These are phyloP conservation scores for Alauda arvensis DNA, from an alignment of 2,797 vertebrate species.

Conservation along the genomic window DNA sequence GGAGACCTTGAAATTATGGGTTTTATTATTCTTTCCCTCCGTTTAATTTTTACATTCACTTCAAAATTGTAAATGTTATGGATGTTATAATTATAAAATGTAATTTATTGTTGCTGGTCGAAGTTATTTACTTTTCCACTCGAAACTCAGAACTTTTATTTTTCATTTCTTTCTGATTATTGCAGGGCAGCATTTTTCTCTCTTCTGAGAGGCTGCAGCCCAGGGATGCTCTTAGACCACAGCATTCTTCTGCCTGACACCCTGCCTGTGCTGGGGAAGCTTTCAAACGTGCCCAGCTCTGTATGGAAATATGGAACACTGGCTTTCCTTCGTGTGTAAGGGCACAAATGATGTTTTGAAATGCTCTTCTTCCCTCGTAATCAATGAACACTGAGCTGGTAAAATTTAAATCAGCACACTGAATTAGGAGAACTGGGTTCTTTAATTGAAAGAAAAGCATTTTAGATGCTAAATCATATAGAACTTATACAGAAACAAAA, in stretches of 20 bases:
- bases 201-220: neutral
- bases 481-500: neutral
- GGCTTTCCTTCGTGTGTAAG: neutral
- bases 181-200: neutral
- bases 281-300: neutral
- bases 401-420: neutral
- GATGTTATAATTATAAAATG: neutral
- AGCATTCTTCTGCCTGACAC: neutral
- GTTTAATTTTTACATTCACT: slow-evolving; percentile 31
- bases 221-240: neutral
- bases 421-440: neutral
- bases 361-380: neutral
- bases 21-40: slow-evolving; percentile 32
- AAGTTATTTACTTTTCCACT: slow-evolving; percentile 18
- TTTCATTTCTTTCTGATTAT: neutral
- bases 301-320: neutral
- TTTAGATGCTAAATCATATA: neutral
- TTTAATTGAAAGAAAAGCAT: neutral
- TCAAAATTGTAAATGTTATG: neutral
- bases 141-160: neutral
- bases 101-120: neutral
- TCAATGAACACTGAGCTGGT: neutral
- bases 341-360: neutral
- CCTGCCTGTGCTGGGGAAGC: neutral
- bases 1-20: slow-evolving; percentile 25